These are phyloP conservation scores for Gorsachius magnificus DNA, from an alignment of 2,797 vertebrate genomes.

Conservation along the genomic window DNA sequence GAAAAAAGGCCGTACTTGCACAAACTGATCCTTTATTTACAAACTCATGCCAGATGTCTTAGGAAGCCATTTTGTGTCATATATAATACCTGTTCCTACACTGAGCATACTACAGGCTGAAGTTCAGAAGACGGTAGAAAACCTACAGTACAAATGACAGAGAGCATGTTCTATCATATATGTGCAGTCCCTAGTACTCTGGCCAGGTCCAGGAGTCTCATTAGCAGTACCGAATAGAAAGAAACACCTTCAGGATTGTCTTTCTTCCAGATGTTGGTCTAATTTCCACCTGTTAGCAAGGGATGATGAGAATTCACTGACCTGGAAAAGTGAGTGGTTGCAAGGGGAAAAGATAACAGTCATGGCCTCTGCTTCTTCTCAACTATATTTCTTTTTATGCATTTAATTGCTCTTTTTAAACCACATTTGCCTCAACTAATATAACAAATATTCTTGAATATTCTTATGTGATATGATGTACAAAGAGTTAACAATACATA, in stretches of 20 bases:
- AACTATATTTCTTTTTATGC: background rate
- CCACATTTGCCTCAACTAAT: background rate
- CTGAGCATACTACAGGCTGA: background rate
- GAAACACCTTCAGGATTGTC: background rate
- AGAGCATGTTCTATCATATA: background rate
- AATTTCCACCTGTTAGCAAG: background rate
- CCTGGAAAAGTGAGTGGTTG: background rate
- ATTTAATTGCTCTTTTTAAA: slow-evolving; percentile 1
- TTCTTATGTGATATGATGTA: background rate
- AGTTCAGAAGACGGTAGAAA: background rate
- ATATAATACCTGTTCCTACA: background rate
- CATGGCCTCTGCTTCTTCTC: background rate
- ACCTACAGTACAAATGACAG: background rate
- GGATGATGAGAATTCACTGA: background rate
- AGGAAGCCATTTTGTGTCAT: background rate
- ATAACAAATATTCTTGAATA: background rate
- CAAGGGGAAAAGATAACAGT: background rate
- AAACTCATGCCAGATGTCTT: background rate
- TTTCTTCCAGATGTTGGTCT: background rate
- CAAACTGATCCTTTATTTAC: background rate
- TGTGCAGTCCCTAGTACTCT: background rate
- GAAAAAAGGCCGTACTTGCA: background rate
- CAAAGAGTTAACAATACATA: background rate
- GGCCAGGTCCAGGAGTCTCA: background rate
- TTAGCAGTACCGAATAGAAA: background rate